These are phyloP conservation scores for Heteromyza rotundicornis DNA, from an alignment of 2,888 invertebrate genomes.

Conservation along the genomic window DNA sequence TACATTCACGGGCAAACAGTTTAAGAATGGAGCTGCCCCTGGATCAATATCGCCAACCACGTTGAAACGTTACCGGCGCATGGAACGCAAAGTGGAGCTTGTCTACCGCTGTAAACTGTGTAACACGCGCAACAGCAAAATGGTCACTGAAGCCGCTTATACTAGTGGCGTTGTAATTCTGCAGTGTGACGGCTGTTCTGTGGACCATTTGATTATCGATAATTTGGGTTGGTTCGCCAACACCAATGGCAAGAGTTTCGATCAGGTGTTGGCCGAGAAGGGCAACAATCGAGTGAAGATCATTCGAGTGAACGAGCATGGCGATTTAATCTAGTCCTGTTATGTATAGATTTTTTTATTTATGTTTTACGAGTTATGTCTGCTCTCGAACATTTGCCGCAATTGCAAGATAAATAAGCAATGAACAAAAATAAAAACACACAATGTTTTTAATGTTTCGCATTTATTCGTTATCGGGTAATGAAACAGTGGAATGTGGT, in stretches of 20 bases:
- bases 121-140: constrained; percentile 55
- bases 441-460: too few relatives aligned
- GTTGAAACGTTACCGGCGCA: constrained; percentile 46
- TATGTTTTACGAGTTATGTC: not conserved
- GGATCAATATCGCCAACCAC: constrained; percentile 51
- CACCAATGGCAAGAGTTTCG: constrained; percentile 48
- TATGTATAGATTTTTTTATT: constrained; percentile 7
- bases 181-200: constrained; percentile 58
- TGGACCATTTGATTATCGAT: constrained; percentile 56
- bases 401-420: too few relatives aligned
- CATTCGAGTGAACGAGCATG: constrained; percentile 55
- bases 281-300: constrained; percentile 47
- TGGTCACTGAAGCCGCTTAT: constrained; percentile 56
- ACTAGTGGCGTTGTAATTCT: constrained; percentile 55
- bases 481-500: too few relatives aligned
- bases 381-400: too few relatives aligned
- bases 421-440: too few relatives aligned
- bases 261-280: constrained; percentile 51
- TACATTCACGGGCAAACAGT: constrained; percentile 45
- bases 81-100: constrained; percentile 54
- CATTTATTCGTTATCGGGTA: too few relatives aligned
- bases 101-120: constrained; percentile 58
- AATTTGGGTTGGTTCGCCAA: constrained; percentile 56
- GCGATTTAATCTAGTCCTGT: constrained; percentile 51
- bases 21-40: constrained; percentile 26